Percentiles rank a stretch among this genome's conserved stretches.
These are phyloP conservation scores for Ctenomys sociabilis DNA, from an alignment of 2,113 vertebrate species.

Conservation along the genomic window DNA sequence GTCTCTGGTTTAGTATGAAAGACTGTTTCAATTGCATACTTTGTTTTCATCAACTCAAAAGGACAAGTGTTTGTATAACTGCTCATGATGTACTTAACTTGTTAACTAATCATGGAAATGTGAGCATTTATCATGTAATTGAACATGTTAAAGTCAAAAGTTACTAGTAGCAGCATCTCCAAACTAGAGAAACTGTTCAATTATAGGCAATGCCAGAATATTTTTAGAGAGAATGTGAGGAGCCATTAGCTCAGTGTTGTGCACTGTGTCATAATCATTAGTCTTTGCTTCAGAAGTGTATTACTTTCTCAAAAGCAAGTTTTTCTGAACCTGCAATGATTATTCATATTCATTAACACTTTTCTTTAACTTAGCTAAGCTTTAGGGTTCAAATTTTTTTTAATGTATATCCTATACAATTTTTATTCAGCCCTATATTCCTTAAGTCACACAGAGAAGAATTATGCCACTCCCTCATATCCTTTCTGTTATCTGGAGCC, in stretches of 20 bases:
- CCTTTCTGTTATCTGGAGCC: not conserved
- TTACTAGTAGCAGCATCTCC: conserved; percentile 34
- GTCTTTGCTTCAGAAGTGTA: conserved; percentile 58
- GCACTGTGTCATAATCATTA: conserved; percentile 52
- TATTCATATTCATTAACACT: conserved; percentile 56
- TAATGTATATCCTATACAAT: conserved; percentile 40
- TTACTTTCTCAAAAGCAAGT: conserved; percentile 53
- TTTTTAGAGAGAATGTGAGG: conserved; percentile 62
- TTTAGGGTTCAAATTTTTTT: conserved; percentile 37
- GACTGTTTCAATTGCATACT: conserved; percentile 70
- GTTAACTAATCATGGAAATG: conserved; percentile 3
- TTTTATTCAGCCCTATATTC: conserved; percentile 18
- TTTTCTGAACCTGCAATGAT: conserved; percentile 17
- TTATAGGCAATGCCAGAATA: conserved; percentile 60
- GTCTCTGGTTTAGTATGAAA: conserved; percentile 35
- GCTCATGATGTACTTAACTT: conserved; percentile 56
- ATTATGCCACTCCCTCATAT: not conserved
- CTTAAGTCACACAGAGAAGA: not conserved
- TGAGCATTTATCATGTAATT: conserved; percentile 48
- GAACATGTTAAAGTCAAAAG: conserved; percentile 59
- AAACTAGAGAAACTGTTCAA: conserved; percentile 40
- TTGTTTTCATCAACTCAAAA: conserved; percentile 28
- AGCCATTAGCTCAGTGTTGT: conserved; percentile 20
- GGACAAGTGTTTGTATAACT: conserved; percentile 34
- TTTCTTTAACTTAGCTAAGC: conserved; percentile 60